These are phyloP conservation scores for Dusona sp. DNA, from an alignment of 2,888 invertebrate species.

Conservation along the genomic window DNA sequence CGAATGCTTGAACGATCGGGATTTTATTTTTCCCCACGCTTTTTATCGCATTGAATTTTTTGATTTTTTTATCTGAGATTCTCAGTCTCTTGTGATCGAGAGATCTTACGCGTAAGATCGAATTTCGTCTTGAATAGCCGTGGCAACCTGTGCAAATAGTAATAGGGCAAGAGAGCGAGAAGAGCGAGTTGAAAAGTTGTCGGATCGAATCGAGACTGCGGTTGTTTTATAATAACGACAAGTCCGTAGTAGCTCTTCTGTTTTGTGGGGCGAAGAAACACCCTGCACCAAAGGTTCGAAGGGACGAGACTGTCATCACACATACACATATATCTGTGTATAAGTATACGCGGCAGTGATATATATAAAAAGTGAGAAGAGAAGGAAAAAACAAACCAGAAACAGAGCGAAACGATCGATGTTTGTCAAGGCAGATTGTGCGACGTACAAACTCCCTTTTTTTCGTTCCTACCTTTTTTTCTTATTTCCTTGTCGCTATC, in stretches of 20 bases:
- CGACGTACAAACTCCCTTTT: conserved; percentile 35
- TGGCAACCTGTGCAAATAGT: conserved; percentile 30
- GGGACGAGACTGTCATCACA: conserved; percentile 26
- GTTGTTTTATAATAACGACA: conserved; percentile 52
- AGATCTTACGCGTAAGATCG: conserved; percentile 49
- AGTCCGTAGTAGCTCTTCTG: conserved; percentile 31
- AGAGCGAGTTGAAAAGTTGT: conserved; percentile 32
- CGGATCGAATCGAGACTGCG: conserved; percentile 59
- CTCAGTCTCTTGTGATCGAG: background rate
- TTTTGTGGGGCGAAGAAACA: conserved; percentile 26
- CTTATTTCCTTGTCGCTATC: conserved; percentile 23
- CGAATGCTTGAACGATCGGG: conserved; percentile 6
- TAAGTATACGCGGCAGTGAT: background rate
- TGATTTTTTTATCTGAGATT: conserved; percentile 33
- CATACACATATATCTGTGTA: background rate
- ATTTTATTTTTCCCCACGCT: background rate
- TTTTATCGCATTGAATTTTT: conserved; percentile 28
- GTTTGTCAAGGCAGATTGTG: conserved; percentile 61
- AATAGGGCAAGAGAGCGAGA: background rate
- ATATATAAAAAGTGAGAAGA: background rate
- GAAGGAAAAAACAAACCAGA: conserved; percentile 26
- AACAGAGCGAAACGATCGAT: conserved; percentile 59
- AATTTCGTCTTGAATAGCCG: conserved; percentile 38
- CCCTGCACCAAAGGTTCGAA: conserved; percentile 2
- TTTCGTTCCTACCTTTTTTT: conserved; percentile 30